Conservation (phyloP, 2,888 invertebrate genomes). For the Sminthurides aquaticus region DNA sequence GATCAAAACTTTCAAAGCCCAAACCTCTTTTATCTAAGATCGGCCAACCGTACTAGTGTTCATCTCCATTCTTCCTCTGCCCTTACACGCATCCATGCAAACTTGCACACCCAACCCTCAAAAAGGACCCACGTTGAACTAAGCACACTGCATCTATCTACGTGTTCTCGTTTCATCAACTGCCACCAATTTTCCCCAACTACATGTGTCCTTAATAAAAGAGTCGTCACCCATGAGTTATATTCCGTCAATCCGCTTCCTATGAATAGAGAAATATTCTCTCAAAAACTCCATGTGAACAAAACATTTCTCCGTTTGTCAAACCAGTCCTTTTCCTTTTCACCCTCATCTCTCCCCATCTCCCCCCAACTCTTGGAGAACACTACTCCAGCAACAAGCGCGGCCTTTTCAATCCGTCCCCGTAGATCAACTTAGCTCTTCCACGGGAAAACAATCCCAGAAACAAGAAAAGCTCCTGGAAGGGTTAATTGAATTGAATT, state of each 20-base stretch:
- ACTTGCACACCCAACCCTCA: neutral
- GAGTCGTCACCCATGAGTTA: neutral
- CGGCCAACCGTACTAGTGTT: constrained; percentile 21
- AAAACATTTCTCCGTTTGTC: too few species aligned
- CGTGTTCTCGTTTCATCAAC: constrained; percentile 7
- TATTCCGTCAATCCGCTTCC: neutral
- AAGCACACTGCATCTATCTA: neutral
- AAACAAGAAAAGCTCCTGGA: constrained; percentile 14
- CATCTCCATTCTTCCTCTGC: neutral
- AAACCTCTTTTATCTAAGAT: constrained; percentile 22
- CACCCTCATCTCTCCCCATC: too few species aligned
- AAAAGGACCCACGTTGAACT: neutral
- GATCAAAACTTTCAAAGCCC: constrained; percentile 25
- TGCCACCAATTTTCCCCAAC: neutral
- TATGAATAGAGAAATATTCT: neutral
- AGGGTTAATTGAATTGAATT: constrained; percentile 34
- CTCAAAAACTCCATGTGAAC: too few species aligned
- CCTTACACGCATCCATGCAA: neutral
- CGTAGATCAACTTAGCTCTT: too few species aligned
- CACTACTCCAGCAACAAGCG: too few species aligned
- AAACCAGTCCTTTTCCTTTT: too few species aligned
- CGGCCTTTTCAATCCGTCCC: neutral
- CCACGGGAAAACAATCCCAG: too few species aligned
- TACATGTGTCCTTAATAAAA: neutral
- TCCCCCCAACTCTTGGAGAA: too few species aligned